A percentile compares a stretch with the other conserved stretches of the same genome.
Evolutionary conservation across 37 sponge, comb jelly and placozoan species (phyloP).

Genomic region (Oopsacas minuta): DNA sequence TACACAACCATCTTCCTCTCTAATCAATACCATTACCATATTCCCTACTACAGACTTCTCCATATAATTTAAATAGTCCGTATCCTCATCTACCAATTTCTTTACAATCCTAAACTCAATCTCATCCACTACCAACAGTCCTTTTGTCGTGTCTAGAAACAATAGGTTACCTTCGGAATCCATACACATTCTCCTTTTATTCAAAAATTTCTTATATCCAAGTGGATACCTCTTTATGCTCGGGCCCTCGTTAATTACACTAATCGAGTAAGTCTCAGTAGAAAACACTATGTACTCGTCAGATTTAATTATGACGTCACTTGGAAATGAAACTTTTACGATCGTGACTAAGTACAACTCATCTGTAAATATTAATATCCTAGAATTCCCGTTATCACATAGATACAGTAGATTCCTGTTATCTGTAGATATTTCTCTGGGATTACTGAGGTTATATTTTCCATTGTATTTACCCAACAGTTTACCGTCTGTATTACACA

Average conservation of each 20-base stretch:
- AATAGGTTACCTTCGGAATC: neutral
- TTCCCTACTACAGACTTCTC: neutral
- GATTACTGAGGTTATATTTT: neutral
- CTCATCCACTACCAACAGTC: neutral
- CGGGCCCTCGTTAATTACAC: neutral
- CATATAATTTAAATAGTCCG: neutral
- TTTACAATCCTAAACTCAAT: neutral
- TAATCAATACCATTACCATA: neutral
- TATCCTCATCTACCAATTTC: neutral
- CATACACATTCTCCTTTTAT: neutral
- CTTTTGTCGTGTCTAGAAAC: neutral
- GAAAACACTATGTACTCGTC: neutral
- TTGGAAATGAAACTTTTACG: neutral
- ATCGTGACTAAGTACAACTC: neutral
- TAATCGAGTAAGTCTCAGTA: neutral
- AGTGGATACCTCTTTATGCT: neutral
- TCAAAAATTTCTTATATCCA: neutral
- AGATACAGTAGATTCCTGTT: neutral
- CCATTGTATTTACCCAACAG: neutral
- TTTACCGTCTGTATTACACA: neutral
- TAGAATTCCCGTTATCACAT: slow-evolving; percentile 1
- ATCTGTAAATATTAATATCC: neutral
- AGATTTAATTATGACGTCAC: neutral
- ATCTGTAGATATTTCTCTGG: neutral
- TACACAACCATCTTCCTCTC: neutral